Evolutionary conservation across 1,140 invertebrate species (phyloP), one percentile per base, ranked within the genome.

Genomic region (Phortica variegata): DNA sequence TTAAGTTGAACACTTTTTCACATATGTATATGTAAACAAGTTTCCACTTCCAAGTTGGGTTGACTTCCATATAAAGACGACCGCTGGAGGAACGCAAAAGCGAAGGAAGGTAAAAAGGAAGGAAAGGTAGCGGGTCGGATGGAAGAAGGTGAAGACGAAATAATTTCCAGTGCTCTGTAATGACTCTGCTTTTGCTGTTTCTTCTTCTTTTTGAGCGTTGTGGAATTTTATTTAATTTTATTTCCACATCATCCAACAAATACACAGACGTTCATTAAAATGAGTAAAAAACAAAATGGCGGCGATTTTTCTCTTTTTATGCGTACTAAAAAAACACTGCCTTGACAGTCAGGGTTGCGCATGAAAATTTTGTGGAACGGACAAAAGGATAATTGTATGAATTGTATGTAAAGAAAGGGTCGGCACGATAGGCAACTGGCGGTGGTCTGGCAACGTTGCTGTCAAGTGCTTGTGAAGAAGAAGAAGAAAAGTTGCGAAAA

Each of bases 201-300:
- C 48, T 18, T 48, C 43, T 23, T 58, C 42, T 44, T 60, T 38
- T 38, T 51, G 40, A 59, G n/a, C 61, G 61, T 60, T 66, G 63
- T 65, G 63, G 65, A 63, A 69, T 68, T 68, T 68, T 69, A 69
- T 68, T 68, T 26, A 6, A 26, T 26, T 26, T 26, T 26, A 26
- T 26, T 68, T 68, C 65, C 68, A 69, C 63, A 68, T 68, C 57
- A 60, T 48, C 12, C 33, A 34, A 34, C 33, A 15, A 34, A 68
- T 63, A 44, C 60, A 51, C 50, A n/a, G n/a, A n/a, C n/a, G n/a
- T n/a, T n/a, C n/a, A 56, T 44, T 60, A 66, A 68, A 66, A 66
- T 68, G 63, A 68, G 63, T 52, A 63, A 66, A 68, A 68, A 68
- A 68, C 63, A 68, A 68, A 68, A 68, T 68, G 63, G 63, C 63